These are phyloP conservation scores for Pempheris klunzingeri DNA, from an alignment of 2,797 vertebrate genomes.

Conservation along the genomic window DNA sequence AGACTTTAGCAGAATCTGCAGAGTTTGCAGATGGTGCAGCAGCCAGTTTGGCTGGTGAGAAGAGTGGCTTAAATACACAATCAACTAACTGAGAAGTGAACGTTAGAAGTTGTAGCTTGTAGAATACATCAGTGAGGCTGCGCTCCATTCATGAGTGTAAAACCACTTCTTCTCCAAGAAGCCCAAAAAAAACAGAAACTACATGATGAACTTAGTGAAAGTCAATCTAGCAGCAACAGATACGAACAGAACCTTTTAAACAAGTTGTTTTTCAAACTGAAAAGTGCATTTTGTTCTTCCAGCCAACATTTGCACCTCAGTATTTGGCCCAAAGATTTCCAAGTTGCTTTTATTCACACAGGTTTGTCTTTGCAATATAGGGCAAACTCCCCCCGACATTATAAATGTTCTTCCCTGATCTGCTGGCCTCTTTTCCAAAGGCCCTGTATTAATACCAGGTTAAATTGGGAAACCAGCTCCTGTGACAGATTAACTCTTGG, in stretches of 20 bases:
- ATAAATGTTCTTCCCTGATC: constrained; percentile 42
- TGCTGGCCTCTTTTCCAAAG: constrained; percentile 44
- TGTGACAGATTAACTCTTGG: constrained; percentile 35
- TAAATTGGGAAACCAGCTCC: constrained; percentile 37
- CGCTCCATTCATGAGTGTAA: not conserved
- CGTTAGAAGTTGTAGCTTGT: not conserved
- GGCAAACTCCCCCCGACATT: constrained; percentile 29
- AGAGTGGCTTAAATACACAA: not conserved
- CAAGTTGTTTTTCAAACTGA: not conserved
- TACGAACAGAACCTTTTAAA: not conserved
- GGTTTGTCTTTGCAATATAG: constrained; percentile 28
- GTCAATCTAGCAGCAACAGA: not conserved
- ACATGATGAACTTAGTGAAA: too few species aligned
- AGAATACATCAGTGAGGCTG: not conserved
- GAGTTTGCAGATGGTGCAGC: not conserved
- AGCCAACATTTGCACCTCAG: not conserved
- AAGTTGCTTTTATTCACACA: constrained; percentile 13
- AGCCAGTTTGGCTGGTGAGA: not conserved
- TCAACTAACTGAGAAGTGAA: not conserved
- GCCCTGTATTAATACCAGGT: constrained; percentile 18
- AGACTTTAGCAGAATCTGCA: constrained; percentile 7
- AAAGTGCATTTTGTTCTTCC: not conserved
- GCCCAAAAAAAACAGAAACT: not conserved
- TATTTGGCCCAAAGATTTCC: constrained; percentile 9
- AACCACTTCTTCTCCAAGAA: not conserved